Base-by-base conservation (phyloP, 2,113 vertebrate genomes). In the Vulpes lagopus region DNA sequence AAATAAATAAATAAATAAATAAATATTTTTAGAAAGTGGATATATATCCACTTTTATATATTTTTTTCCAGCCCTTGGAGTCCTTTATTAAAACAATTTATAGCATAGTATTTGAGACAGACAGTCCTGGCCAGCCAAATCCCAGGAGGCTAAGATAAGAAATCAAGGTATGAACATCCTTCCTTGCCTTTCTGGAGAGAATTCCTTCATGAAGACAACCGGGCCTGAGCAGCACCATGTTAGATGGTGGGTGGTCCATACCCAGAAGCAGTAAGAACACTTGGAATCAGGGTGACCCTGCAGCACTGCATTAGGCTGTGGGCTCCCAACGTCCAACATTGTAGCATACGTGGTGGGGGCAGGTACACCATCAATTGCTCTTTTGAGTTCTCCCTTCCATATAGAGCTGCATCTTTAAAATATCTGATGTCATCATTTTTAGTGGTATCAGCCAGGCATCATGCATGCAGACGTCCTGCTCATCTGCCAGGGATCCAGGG, bases 401-500 rank as follows among this genome's bases (percentile, higher is more conserved):
- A 0, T 99, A 99, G 0, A 99, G 99, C 98, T 99, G 99, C 99
- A 99, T 99, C 99, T 99, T 99, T n/a, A 99, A 97, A 67, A 99
- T 99, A 96, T 99, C 99, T 0, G 99, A 99, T 0, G 99, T 99
- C 99, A 99, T 99, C 0, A 99, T 99, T 98, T 99, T 99, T 51
- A 99, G 98, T 0, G 99, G 99, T 89, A 99, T 99, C 2, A 99
- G 99, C 93, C 99, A 98, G 1, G 99, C 99, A 76, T 99, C 99
- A 0, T 99, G 99, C 99, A 99, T 99, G 94, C 99, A 99, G 85
- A 99, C 99, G 0, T 99, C 99, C 30, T 99, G 99, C 74, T 99
- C 99, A 2, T 99, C 99, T 15, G 99, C 99, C 0, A 99, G 99
- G 96, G 43, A 43, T 43, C 43, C 43, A 43, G 43, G 43, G 7